Conservation (phyloP, 2,888 invertebrate species). For the Amiota mariae region DNA sequence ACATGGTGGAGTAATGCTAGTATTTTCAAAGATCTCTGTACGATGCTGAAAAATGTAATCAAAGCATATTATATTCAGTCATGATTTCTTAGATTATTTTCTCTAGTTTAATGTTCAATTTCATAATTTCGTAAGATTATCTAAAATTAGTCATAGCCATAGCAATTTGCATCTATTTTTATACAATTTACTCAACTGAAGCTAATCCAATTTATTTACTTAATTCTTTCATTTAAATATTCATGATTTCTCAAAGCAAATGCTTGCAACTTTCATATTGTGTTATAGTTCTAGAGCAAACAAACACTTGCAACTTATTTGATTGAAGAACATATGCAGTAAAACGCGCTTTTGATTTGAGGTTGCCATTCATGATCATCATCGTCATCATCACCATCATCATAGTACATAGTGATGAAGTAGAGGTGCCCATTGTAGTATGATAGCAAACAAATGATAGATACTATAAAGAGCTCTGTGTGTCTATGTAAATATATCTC, state of each 20-base stretch:
- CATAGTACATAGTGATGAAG: neutral
- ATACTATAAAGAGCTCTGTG: neutral
- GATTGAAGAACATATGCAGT: slow-evolving; percentile 11
- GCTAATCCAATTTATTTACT: slow-evolving; percentile 20
- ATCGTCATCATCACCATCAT: neutral
- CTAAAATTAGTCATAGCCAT: too few species aligned
- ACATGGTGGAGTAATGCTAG: slow-evolving; percentile 70
- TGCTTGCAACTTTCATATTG: slow-evolving; percentile 2
- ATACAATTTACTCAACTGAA: too few species aligned
- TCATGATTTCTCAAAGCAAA: too few species aligned
- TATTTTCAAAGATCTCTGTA: slow-evolving; percentile 74
- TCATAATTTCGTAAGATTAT: too few species aligned
- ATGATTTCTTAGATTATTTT: too few species aligned
- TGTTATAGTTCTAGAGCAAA: neutral
- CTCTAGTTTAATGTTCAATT: too few species aligned
- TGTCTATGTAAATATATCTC: neutral
- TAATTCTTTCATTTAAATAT: too few species aligned
- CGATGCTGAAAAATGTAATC: slow-evolving; percentile 74
- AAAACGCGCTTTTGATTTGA: too few species aligned
- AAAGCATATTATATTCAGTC: too few species aligned
- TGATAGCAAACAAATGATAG: too few species aligned
- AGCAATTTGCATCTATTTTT: too few species aligned
- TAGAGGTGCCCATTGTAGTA: neutral
- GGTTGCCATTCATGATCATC: too few species aligned
- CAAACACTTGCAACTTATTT: slow-evolving; percentile 1